Percentiles rank a stretch among this genome's conserved stretches.
Conservation (phyloP, 23 tunicate species). For the Ascidia mentula region DNA sequence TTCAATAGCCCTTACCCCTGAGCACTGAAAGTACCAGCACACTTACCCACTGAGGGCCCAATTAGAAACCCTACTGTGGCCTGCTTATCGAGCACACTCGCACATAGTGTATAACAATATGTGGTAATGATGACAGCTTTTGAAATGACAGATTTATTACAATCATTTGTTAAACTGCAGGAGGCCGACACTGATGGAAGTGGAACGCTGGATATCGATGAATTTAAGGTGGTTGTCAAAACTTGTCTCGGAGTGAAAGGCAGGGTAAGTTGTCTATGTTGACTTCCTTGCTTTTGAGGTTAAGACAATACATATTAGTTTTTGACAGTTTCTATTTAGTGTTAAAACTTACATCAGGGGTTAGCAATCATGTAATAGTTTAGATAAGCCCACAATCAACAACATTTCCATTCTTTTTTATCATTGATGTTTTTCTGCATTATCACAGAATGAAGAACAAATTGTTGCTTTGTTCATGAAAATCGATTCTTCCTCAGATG, state of each 20-base stretch:
- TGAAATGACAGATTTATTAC: background rate
- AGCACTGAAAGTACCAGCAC: background rate
- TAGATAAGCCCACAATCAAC: too few relatives aligned
- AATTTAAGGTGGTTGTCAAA: conserved; percentile 78
- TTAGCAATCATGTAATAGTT: too few relatives aligned
- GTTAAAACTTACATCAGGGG: too few relatives aligned
- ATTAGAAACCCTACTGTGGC: background rate
- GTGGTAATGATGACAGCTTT: background rate
- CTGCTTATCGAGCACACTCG: too few relatives aligned
- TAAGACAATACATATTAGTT: background rate
- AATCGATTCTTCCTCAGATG: conserved; percentile 97
- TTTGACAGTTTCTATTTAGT: background rate
- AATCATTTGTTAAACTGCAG: conserved; percentile 8
- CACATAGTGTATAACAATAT: background rate
- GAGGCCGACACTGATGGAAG: conserved; percentile 94
- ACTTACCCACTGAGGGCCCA: background rate
- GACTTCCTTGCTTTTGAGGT: background rate
- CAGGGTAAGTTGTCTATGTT: conserved; percentile 17
- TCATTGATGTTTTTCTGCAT: too few relatives aligned
- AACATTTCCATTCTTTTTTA: too few relatives aligned
- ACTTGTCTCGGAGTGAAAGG: conserved; percentile 65
- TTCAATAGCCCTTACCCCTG: background rate
- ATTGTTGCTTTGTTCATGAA: conserved; percentile 92
- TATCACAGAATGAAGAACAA: conserved; percentile 88
- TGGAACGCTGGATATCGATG: conserved; percentile 86